phyloP scores from a whole-genome alignment of 2,888 invertebrate species.

The Papilio elwesi region DNA sequence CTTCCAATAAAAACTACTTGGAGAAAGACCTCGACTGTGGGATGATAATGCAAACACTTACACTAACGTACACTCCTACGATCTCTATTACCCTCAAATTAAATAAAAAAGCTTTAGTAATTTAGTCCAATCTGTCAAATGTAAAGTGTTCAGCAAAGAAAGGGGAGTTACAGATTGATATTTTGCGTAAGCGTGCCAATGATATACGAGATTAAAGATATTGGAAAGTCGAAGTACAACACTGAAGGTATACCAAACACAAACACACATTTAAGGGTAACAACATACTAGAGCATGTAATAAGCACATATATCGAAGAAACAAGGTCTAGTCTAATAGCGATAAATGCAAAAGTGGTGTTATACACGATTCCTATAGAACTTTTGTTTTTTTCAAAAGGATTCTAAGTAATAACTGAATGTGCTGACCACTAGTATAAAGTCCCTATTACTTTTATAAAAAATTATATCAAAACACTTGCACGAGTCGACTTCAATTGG shows the following conservation, averaged over 20 bases:
- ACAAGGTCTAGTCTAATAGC: too few relatives aligned
- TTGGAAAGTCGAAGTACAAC: not conserved
- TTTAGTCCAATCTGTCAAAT: constrained; percentile 83
- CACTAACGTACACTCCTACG: constrained; percentile 55
- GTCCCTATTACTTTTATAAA: too few relatives aligned
- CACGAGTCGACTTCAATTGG: too few relatives aligned
- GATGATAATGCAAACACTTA: constrained; percentile 66
- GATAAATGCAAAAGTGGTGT: too few relatives aligned
- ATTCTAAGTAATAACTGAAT: too few relatives aligned
- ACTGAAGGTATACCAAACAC: too few relatives aligned
- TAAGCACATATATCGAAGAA: too few relatives aligned
- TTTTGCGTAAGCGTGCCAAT: constrained; percentile 69
- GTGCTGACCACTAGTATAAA: too few relatives aligned
- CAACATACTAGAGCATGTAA: too few relatives aligned
- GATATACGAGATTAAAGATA: constrained; percentile 51
- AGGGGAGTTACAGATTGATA: constrained; percentile 72
- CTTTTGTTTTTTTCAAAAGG: too few relatives aligned
- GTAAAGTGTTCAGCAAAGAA: constrained; percentile 83
- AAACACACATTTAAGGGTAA: not conserved
- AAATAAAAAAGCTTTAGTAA: constrained; percentile 78
- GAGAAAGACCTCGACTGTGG: constrained; percentile 60
- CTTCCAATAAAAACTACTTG: constrained; percentile 81
- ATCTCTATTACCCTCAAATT: constrained; percentile 77
- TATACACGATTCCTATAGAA: too few relatives aligned
- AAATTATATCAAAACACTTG: too few relatives aligned